Evolutionary conservation across 2,797 vertebrate genomes (phyloP), one percentile per base, ranked within the genome.

Genomic region (Ambastaia sidthimunki): DNA sequence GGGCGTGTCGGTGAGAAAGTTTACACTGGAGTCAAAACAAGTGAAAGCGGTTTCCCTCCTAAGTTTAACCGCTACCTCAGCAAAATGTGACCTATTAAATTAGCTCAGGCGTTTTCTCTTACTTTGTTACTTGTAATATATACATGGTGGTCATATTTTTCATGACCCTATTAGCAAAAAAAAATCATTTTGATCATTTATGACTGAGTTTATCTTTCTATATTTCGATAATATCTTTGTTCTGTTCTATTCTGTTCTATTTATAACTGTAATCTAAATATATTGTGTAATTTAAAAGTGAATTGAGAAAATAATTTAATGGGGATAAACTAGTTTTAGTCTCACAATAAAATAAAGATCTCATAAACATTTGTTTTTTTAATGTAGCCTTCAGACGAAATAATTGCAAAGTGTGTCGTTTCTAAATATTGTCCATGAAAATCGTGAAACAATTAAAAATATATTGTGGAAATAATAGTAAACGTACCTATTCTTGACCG

Each of bases 401-500:
- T 84, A 90, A 82, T 87, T 84, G 85, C 82, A 47, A 50, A 74
- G 4, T 41, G 18, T 59, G 1, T 84, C 81, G 47, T 85, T 86
- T 82, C 87, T 80, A 69, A 79, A 76, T 62, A 87, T 86, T 90
- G 88, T 88, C 86, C 85, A 69, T 88, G 82, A 83, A 91, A 91
- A 92, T 89, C 88, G 87, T 87, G 86, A 91, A 86, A 91, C 89
- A 86, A 85, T 91, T 90, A 93, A 90, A 93, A 94, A 93, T 91
- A 92, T 90, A 89, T 92, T 50, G 83, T 88, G 89, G 90, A 84
- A 89, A 69, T 86, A 86, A 92, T 92, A 90, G 90, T 91, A 90
- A 86, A 85, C 74, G 85, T 88, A 92, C 95, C 95, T 96, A 95
- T 95, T 96, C 89, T 92, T 84, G 90, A 88, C 87, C 85, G 92